Conservation (phyloP, 2,888 invertebrate species). For the Neoitamus cyanurus region DNA sequence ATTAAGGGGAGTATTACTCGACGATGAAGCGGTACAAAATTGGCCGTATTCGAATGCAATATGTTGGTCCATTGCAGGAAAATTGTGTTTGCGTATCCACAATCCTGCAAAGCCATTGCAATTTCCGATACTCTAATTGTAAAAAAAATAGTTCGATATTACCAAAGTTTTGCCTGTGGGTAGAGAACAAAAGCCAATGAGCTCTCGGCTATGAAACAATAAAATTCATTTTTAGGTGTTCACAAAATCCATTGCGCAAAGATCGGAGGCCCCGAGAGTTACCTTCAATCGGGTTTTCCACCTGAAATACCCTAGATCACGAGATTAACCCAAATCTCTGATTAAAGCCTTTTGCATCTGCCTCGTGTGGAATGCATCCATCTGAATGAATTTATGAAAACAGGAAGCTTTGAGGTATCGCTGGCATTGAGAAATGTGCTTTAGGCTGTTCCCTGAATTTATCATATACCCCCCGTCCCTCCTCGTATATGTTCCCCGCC, state of each 20-base stretch:
- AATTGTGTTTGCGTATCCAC: no score
- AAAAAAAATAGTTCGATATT: no score
- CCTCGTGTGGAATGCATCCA: neutral
- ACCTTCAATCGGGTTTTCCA: slow-evolving; percentile 7
- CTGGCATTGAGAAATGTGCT: slow-evolving; percentile 13
- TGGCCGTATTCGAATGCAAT: no score
- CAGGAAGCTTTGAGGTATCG: slow-evolving; percentile 22
- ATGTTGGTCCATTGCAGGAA: no score
- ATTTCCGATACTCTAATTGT: no score
- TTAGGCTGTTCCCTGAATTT: neutral
- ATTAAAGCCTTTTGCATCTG: neutral
- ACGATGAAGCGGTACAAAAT: no score
- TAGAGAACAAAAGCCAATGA: neutral
- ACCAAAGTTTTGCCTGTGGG: no score
- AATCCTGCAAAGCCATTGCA: no score
- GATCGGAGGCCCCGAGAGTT: neutral
- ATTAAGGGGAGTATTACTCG: no score
- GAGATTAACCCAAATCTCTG: slow-evolving; percentile 2
- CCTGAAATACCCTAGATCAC: neutral
- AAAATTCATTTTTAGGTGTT: neutral
- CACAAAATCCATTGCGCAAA: neutral
- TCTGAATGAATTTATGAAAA: slow-evolving; percentile 14
- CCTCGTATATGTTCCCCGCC: neutral
- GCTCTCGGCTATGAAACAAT: neutral
- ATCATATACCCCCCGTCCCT: neutral